phyloP scores from a whole-genome alignment of 2,113 vertebrate genomes.

The Caloenas nicobarica region DNA sequence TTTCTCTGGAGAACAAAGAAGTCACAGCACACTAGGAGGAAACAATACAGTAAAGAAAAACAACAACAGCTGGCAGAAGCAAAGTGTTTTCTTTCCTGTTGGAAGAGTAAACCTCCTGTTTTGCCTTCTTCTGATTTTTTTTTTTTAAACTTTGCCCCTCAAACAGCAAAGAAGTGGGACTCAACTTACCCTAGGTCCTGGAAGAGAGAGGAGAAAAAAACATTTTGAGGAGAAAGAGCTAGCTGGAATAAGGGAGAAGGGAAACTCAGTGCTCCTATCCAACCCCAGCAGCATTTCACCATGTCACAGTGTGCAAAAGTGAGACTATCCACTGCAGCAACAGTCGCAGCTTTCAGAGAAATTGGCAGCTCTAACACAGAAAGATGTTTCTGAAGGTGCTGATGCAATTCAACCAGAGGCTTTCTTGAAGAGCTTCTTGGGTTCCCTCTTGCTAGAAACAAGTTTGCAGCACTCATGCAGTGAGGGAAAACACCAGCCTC shows the following conservation, averaged over 20 bases:
- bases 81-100: conserved; percentile 59
- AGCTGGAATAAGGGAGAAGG: background rate
- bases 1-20: conserved; percentile 54
- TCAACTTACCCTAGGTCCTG: background rate
- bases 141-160: background rate
- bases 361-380: background rate
- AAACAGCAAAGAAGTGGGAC: background rate
- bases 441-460: background rate
- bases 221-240: background rate
- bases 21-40: background rate
- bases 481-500: background rate
- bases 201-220: background rate
- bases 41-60: conserved; percentile 58
- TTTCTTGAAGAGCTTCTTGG: background rate
- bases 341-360: background rate
- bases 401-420: background rate
- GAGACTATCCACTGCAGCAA: background rate
- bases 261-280: background rate
- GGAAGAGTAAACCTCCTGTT: conserved; percentile 40
- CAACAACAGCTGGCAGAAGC: conserved; percentile 56
- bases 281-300: background rate
- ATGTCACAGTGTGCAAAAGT: background rate
- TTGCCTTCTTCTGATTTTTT: background rate
- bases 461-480: background rate
- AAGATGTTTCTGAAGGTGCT: background rate